Conservation (phyloP, 2,888 invertebrate genomes). For the Acanthosepion lycidas region DNA sequence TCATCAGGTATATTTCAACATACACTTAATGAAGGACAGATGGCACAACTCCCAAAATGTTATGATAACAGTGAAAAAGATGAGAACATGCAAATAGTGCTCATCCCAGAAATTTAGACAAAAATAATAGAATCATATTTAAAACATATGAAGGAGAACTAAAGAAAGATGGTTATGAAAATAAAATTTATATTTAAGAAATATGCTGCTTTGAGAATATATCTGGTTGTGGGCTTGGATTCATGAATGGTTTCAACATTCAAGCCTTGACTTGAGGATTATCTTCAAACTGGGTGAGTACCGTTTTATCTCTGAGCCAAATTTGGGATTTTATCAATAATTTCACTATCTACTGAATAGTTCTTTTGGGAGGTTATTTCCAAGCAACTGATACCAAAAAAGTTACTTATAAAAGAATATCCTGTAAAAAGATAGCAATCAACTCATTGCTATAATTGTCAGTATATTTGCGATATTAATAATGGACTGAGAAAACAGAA, state of each 20-base stretch:
- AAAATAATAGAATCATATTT: too few relatives aligned
- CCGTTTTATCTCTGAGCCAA: background rate
- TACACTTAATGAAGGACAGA: too few relatives aligned
- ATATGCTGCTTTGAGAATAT: too few relatives aligned
- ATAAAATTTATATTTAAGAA: background rate
- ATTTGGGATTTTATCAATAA: background rate
- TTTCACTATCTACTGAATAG: background rate
- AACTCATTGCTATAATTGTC: conserved; percentile 1
- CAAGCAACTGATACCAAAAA: background rate
- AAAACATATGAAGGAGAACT: background rate
- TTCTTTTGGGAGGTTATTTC: background rate
- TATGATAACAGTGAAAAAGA: too few relatives aligned
- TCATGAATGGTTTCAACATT: background rate
- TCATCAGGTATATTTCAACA: too few relatives aligned
- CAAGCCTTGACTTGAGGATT: background rate
- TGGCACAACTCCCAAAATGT: too few relatives aligned
- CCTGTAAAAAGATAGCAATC: background rate
- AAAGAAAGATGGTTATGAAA: background rate
- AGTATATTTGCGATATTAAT: background rate
- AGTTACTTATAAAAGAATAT: background rate
- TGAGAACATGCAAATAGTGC: too few relatives aligned
- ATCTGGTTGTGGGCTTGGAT: background rate
- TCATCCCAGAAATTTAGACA: too few relatives aligned
- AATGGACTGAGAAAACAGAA: background rate
- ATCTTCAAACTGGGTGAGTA: background rate